phyloP scores from a whole-genome alignment of 2,797 vertebrate genomes.

The Lemur catta region DNA sequence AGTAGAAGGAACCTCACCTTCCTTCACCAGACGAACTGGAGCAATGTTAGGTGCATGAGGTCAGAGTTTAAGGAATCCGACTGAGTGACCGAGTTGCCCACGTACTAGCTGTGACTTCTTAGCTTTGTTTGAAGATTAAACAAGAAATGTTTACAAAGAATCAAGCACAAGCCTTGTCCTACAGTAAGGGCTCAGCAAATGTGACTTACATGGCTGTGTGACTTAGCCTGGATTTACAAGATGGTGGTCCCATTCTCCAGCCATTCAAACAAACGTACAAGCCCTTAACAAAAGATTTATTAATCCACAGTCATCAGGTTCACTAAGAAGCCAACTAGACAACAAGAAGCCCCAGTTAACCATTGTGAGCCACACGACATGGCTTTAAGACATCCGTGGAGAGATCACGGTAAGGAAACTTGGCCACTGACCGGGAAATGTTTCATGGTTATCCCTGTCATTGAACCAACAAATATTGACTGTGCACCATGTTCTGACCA shows the following conservation, averaged over 20 bases:
- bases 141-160: not conserved
- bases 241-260: not conserved
- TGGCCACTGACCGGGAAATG: not conserved
- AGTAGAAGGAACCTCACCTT: not conserved
- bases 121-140: not conserved
- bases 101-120: not conserved
- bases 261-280: not conserved
- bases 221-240: not conserved
- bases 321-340: not conserved
- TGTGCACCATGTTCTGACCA: not conserved
- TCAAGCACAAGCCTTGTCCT: not conserved
- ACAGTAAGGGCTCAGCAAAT: not conserved
- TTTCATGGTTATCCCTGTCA: not conserved
- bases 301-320: not conserved
- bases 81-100: not conserved
- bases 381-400: not conserved
- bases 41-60: not conserved
- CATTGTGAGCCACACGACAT: not conserved
- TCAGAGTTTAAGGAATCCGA: not conserved
- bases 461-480: not conserved
- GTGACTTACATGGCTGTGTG: not conserved
- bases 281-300: not conserved
- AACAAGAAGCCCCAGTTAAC: not conserved
- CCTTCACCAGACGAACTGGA: not conserved
- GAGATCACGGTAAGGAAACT: not conserved